These are phyloP conservation scores for Gobio gobio DNA, from an alignment of 2,113 vertebrate species.

Conservation along the genomic window DNA sequence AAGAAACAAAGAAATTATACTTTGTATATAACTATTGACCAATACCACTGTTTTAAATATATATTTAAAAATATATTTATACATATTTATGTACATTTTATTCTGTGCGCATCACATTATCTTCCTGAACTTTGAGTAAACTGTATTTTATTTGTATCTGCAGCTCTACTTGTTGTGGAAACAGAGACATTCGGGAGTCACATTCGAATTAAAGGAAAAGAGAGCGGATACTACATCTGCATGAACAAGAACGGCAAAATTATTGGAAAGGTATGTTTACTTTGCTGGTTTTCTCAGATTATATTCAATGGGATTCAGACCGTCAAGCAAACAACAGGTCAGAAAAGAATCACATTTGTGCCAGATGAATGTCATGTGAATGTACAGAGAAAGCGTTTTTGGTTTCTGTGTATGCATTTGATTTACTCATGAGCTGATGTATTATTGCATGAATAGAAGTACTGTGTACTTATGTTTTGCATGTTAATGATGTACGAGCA, in stretches of 20 bases:
- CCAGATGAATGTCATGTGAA: not conserved
- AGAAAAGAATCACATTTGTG: not conserved
- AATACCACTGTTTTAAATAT: too few relatives aligned
- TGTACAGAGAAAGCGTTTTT: not conserved
- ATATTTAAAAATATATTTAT: not conserved
- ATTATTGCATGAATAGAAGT: not conserved
- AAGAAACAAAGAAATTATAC: too few relatives aligned
- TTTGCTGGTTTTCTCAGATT: too few relatives aligned
- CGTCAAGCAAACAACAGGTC: not conserved
- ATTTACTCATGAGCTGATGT: not conserved
- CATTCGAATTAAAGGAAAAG: slow-evolving; percentile 81
- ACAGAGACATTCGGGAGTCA: slow-evolving; percentile 83
- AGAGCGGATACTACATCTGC: slow-evolving; percentile 83
- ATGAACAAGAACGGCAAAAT: slow-evolving; percentile 83
- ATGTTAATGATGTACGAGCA: slow-evolving; percentile 7
- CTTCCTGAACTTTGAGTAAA: not conserved
- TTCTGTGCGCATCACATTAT: not conserved
- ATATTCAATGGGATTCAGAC: not conserved
- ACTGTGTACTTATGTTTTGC: not conserved
- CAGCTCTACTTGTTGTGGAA: slow-evolving; percentile 82
- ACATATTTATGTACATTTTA: not conserved
- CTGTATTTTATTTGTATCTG: slow-evolving; percentile 41
- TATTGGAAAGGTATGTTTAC: slow-evolving; percentile 75
- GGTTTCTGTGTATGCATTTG: not conserved
- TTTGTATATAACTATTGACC: too few relatives aligned